Base-by-base conservation (phyloP, 2,888 invertebrate species). In the Labia minor region DNA sequence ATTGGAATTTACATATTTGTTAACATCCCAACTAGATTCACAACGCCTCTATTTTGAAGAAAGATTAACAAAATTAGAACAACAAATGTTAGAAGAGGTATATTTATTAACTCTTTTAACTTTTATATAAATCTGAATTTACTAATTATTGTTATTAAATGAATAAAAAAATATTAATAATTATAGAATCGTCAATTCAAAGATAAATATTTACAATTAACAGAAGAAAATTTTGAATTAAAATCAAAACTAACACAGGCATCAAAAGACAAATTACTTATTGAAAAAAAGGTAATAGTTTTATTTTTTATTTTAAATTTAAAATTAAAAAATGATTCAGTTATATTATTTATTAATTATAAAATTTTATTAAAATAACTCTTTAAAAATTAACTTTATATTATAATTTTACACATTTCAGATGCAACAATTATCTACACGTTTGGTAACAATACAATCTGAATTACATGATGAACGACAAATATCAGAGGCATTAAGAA, bases 11-110 rank as follows among this genome's bases (percentile, higher is more conserved):
- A 95, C 96, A 0, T 95, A 97, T 80, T 82, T 97, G 68, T 81
- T 99, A 62, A 97, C 97, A 1, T 92, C 92, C 65, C 99, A 99
- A 74, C 81, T 99, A 64, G 97, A 98, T 77, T 88, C 92, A 16
- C 98, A 99, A 78, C 82, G 98, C 19, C 84, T 86, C 72, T 95
- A 90, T 78, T 98, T 93, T 78, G 95, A 98, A 77, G 90, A 92
- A 65, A 85, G 85, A 72, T 79, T 93, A 70, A 80, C 80, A 49
- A 73, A 78, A 37, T 73, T 81, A 65, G 81, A 81, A 76, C 72
- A 73, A 67, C 72, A 75, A 49, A 70, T 72, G 33, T 66, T 70
- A n/a, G 68, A 71, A 11, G 74, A 75, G 67, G 70, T 71, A 63
- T 65, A 65, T 21, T 65, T 49, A 11, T n/a, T n/a, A n/a, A n/a